Evolutionary conservation across 2,113 vertebrate genomes (phyloP), one percentile per base, ranked within the genome.

Genomic region (Phylloscopus trochilus): DNA sequence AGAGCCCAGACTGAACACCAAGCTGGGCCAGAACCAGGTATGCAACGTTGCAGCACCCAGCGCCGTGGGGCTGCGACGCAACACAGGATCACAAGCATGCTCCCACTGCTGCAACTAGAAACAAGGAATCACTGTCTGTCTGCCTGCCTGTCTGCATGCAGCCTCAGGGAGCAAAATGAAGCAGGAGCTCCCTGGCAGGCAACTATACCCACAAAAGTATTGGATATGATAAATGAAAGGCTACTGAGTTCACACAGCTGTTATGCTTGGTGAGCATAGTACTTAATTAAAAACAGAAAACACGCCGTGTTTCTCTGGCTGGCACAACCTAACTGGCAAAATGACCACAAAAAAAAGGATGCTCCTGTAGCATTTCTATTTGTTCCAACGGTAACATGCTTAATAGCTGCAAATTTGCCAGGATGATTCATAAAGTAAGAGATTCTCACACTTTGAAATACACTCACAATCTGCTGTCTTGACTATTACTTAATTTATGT

Each of bases 151-250:
- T 58, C 16, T 11, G 24, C 39, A 11, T 3, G 3, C 22, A 76
- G 72, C 22, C 44, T 43, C 7, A 39, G 51, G 62, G 13, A 47
- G 27, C 8, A 60, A 23, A 73, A 59, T 0, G 0, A 35, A 56
- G 21, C 33, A 51, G n/a, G 13, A 91, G 17, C 53, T 47, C 87
- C 51, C 13, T 7, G 13, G 33, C 2, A 43, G 63, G 26, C n/a
- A 46, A 23, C 8, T 39, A 37, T 62, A n/a, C 6, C 15, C 46
- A 23, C 14, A 59, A 63, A 31, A 15, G 1, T 7, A 20, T 39
- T 75, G 68, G 19, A 16, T 16, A 17, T 31, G 60, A 44, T 8
- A 74, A 26, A 21, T 74, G 31, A 49, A 49, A 39, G 10, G 17
- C 77, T n/a, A 27, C 10, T 4, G 28, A 47, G 62, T 39, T 43